These are phyloP conservation scores for Drosophila pachea DNA, from an alignment of 1,140 invertebrate genomes.

Conservation along the genomic window DNA sequence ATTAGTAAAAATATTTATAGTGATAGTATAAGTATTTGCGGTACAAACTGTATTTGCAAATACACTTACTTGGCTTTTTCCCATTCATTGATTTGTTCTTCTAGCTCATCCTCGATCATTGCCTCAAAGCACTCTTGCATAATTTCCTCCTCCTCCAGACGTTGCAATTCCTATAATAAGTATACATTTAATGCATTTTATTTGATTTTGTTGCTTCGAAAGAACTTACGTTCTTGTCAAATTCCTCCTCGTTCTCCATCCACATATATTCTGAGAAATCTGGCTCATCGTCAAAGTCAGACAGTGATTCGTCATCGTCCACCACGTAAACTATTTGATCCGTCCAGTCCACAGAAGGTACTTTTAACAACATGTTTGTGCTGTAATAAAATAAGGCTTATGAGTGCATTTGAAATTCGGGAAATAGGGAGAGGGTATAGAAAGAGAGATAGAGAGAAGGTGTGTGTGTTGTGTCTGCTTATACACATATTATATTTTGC, in stretches of 20 bases:
- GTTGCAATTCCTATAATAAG: constrained; percentile 85
- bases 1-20: background rate
- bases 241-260: constrained; percentile 95
- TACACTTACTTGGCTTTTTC: constrained; percentile 72
- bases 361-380: constrained; percentile 73
- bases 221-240: constrained; percentile 87
- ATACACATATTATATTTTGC: no score
- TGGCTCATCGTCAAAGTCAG: constrained; percentile 80
- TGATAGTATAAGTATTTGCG: background rate
- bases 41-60: no score
- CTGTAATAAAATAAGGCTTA: constrained; percentile 27
- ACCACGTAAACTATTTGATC: constrained; percentile 77
- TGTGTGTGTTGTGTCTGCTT: background rate
- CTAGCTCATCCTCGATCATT: constrained; percentile 86
- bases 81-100: constrained; percentile 78
- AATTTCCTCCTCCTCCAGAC: constrained; percentile 90
- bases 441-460: no score
- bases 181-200: background rate
- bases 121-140: constrained; percentile 92
- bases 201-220: background rate
- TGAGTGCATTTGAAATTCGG: background rate
- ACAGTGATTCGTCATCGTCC: constrained; percentile 81
- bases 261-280: constrained; percentile 94
- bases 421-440: background rate
- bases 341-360: constrained; percentile 77